Base-by-base conservation (phyloP, 2,888 invertebrate species). In the Aromia moschata region DNA sequence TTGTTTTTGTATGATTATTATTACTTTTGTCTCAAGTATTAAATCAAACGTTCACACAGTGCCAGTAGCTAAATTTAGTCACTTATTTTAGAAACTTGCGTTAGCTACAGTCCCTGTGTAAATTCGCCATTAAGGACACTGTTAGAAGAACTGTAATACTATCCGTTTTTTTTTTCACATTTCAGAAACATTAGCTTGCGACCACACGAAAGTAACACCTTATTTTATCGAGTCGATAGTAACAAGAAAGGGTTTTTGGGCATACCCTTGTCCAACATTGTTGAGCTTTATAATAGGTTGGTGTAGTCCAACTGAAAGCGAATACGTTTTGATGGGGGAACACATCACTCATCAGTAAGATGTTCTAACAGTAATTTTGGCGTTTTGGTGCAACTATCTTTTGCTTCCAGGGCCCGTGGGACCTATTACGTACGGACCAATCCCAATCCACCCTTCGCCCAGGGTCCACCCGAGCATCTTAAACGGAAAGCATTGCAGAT, bases 151-250 rank as follows among this genome's bases (percentile, higher is more conserved):
- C n/a, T n/a, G n/a, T n/a, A n/a, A n/a, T n/a, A n/a, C n/a, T n/a
- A n/a, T n/a, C n/a, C n/a, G n/a, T n/a, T n/a, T n/a, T n/a, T n/a
- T n/a, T n/a, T n/a, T n/a, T n/a, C n/a, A n/a, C n/a, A n/a, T 60
- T 81, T 12, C 79, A 93, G 93, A 92, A 84, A 93, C 93, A 0
- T 81, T 94, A 60, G 91, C 94, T 17, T 94, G 94, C 78, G 94
- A 94, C 79, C 94, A 94, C 77, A 94, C 93, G 3, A 93, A 92
- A 82, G 94, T 94, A 59, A 93, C 94, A 1, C 94, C 94, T 7
- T 93, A 93, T 78, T 94, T 93, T 78, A 93, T 94, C 67, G 94
- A 94, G 79, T 94, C 93, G 0, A 93, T 94, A 70, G 91, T 90
- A 71, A 88, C 90, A 11, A 87, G 85, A 54, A 82, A 83, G 11